Percentiles rank a stretch among this genome's conserved stretches.
These are phyloP conservation scores for Acanthisitta chloris DNA, from an alignment of 2,113 vertebrate species.

Conservation along the genomic window DNA sequence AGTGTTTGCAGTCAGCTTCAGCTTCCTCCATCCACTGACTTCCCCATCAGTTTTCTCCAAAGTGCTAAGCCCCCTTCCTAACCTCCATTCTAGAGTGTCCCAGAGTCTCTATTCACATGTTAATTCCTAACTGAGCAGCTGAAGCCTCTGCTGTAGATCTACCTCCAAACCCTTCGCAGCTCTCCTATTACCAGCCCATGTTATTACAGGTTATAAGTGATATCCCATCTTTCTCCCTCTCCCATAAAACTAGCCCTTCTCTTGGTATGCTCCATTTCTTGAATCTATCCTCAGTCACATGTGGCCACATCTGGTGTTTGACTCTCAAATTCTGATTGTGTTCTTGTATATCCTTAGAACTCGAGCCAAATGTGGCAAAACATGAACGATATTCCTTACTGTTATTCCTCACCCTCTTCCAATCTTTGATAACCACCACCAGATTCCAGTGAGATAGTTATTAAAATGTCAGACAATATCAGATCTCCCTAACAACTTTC, in stretches of 20 bases:
- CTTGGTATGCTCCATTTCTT: not conserved
- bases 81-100: not conserved
- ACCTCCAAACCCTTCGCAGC: not conserved
- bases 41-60: not conserved
- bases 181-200: not conserved
- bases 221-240: not conserved
- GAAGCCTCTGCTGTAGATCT: not conserved
- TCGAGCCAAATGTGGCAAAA: not conserved
- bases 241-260: not conserved
- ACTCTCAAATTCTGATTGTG: not conserved
- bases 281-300: not conserved
- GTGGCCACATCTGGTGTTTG: not conserved
- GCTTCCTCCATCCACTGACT: not conserved
- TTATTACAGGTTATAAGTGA: not conserved
- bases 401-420: not conserved
- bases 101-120: accelerated
- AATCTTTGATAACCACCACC: not conserved
- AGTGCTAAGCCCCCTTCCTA: not conserved
- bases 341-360: not conserved
- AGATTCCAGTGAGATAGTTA: not conserved
- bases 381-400: not conserved
- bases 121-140: not conserved
- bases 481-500: not conserved
- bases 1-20: not conserved
- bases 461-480: not conserved